Conservation (phyloP, 2,113 vertebrate species). For the Talpa occidentalis region DNA sequence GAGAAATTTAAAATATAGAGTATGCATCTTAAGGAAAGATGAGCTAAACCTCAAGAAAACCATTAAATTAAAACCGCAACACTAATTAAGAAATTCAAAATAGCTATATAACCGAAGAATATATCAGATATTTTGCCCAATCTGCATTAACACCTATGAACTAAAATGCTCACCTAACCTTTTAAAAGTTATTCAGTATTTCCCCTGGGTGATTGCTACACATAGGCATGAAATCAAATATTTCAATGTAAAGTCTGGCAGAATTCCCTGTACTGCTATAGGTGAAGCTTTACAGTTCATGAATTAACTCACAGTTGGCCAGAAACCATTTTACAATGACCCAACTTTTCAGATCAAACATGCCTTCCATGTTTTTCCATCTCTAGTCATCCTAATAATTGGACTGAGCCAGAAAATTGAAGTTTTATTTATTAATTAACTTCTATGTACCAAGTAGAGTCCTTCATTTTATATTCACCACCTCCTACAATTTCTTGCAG, state of each 20-base stretch:
- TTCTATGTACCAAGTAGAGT: background rate
- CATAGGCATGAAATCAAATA: background rate
- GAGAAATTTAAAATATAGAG: background rate
- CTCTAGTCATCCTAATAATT: background rate
- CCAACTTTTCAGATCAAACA: background rate
- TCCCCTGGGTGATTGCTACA: background rate
- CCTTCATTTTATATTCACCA: constrained; percentile 51
- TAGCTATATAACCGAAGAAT: background rate
- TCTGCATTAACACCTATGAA: background rate
- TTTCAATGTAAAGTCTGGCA: background rate
- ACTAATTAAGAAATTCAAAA: constrained; percentile 14
- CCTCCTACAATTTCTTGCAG: constrained; percentile 7
- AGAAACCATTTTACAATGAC: background rate
- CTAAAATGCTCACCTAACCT: background rate
- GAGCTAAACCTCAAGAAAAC: background rate
- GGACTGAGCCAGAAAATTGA: constrained; percentile 14
- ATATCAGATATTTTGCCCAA: background rate
- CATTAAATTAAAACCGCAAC: background rate
- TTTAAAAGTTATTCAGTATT: background rate
- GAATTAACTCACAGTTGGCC: background rate
- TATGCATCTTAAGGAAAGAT: background rate
- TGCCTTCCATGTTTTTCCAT: background rate
- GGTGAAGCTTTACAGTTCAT: background rate
- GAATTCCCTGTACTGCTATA: background rate
- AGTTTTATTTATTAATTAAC: constrained; percentile 56